Percentiles rank a stretch among this genome's conserved stretches.
Conservation (phyloP, 2,888 invertebrate genomes). For the Parthenolecanium corni region DNA sequence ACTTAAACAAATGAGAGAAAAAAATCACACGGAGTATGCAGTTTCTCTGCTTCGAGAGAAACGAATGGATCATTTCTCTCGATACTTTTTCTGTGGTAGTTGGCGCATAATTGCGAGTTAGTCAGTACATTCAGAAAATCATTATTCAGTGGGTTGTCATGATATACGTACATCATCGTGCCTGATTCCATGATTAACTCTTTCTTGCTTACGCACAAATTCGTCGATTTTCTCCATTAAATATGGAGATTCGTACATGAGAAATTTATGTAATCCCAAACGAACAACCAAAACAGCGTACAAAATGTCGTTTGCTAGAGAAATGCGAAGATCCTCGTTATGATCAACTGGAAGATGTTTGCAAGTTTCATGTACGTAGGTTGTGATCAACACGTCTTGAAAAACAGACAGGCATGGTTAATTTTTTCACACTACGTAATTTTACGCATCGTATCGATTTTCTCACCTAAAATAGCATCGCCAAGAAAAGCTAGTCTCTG, state of each 20-base stretch:
- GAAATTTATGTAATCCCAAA: slow-evolving; percentile 59
- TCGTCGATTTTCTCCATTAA: slow-evolving; percentile 46
- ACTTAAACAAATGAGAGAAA: too few species aligned
- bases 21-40: too few species aligned
- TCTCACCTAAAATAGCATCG: slow-evolving; percentile 63
- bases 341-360: slow-evolving; percentile 63
- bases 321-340: slow-evolving; percentile 84
- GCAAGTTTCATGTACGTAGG: slow-evolving; percentile 71
- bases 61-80: too few species aligned
- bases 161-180: slow-evolving; percentile 53
- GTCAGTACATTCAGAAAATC: too few species aligned
- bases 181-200: slow-evolving; percentile 48
- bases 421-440: not conserved
- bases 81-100: too few species aligned
- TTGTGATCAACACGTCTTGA: slow-evolving; percentile 75
- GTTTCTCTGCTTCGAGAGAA: too few species aligned
- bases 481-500: slow-evolving; percentile 84
- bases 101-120: too few species aligned
- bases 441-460: not conserved
- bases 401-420: not conserved
- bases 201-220: slow-evolving; percentile 53
- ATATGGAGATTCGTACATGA: slow-evolving; percentile 45
- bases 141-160: too few species aligned
- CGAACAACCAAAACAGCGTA: slow-evolving; percentile 85
- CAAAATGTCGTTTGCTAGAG: slow-evolving; percentile 91